Evolutionary conservation across 2,888 invertebrate species (phyloP).

Genomic region (Drosophila neoperkinsi): DNA sequence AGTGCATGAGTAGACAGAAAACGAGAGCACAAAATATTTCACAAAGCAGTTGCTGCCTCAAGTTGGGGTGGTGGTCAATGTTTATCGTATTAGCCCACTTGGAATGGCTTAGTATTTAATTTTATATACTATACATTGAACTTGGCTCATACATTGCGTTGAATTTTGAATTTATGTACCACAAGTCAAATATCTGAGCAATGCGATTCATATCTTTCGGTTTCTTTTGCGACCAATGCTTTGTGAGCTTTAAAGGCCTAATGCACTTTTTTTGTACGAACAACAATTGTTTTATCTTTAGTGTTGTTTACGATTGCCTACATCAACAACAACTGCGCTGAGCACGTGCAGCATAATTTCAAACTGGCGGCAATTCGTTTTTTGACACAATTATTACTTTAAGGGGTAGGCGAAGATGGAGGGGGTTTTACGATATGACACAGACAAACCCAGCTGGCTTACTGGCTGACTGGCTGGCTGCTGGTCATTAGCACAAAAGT

Average conservation of each 20-base stretch:
- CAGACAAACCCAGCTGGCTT: constrained; percentile 34
- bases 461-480: constrained; percentile 31
- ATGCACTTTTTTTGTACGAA: constrained; percentile 41
- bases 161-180: constrained; percentile 16
- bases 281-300: constrained; percentile 53
- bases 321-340: constrained; percentile 11
- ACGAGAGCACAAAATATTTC: constrained; percentile 18
- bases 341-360: constrained; percentile 67
- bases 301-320: constrained; percentile 32
- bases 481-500: constrained; percentile 47
- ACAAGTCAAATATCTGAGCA: constrained; percentile 7
- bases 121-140: background rate
- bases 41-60: constrained; percentile 6
- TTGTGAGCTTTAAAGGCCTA: constrained; percentile 18
- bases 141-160: background rate
- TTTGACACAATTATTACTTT: constrained; percentile 69
- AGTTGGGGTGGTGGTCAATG: constrained; percentile 19
- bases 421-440: constrained; percentile 28
- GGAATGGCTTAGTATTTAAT: background rate
- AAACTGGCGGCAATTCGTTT: constrained; percentile 50
- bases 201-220: constrained; percentile 31
- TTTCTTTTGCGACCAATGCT: constrained; percentile 24
- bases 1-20: constrained; percentile 59
- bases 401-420: constrained; percentile 5
- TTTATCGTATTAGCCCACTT: constrained; percentile 36